These are phyloP conservation scores for Aphyosemion australe DNA, from an alignment of 2,113 vertebrate species.

Conservation along the genomic window DNA sequence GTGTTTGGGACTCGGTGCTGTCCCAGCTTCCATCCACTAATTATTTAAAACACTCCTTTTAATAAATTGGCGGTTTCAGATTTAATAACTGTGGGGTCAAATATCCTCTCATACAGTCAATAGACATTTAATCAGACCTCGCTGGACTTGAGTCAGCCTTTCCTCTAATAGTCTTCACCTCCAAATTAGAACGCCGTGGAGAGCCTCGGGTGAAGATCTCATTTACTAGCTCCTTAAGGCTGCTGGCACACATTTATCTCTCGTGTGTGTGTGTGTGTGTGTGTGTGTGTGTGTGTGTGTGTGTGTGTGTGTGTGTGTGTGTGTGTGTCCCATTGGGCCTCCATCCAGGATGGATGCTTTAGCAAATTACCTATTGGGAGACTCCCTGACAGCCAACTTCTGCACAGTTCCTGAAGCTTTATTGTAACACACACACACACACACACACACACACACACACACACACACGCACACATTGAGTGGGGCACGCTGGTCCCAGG, in stretches of 20 bases:
- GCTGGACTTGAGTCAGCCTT: conserved; percentile 5
- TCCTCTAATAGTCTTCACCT: conserved; percentile 1
- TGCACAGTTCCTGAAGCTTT: not conserved
- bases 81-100: not conserved
- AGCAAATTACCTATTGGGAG: conserved; percentile 41
- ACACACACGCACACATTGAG: conserved; percentile 22
- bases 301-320: conserved; percentile 17
- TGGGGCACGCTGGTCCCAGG: conserved; percentile 43
- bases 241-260: conserved; percentile 14
- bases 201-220: conserved; percentile 30
- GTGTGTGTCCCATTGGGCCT: conserved; percentile 28
- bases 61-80: no score
- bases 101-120: not conserved
- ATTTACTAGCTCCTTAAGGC: conserved; percentile 19
- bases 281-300: conserved; percentile 15
- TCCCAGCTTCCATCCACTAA: no score
- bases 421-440: conserved; percentile 1
- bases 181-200: conserved; percentile 8
- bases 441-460: conserved; percentile 14
- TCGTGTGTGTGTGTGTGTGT: conserved; percentile 15
- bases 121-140: not conserved
- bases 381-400: conserved; percentile 46
- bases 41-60: not conserved
- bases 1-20: no score
- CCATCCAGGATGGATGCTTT: conserved; percentile 32